A percentile compares a stretch with the other conserved stretches of the same genome.
Evolutionary conservation across 2,113 vertebrate species (phyloP).

Genomic region (Diadophis punctatus): DNA sequence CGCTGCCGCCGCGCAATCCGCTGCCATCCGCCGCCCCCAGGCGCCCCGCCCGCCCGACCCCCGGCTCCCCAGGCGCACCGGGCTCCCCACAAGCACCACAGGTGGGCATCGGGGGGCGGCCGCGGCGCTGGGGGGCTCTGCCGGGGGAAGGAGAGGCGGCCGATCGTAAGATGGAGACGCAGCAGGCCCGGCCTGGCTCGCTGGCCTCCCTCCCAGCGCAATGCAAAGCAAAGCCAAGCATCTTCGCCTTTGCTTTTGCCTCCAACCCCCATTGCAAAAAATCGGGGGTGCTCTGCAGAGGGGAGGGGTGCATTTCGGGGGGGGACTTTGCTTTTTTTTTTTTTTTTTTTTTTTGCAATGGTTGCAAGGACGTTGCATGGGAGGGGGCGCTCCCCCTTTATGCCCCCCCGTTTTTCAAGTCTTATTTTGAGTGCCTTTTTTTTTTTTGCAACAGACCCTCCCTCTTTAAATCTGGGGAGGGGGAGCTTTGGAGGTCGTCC

Average conservation of each 20-base stretch:
- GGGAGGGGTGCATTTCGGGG: neutral
- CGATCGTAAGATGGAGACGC: neutral
- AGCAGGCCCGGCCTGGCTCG: neutral
- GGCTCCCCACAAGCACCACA: conserved; percentile 63
- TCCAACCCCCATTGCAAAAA: neutral
- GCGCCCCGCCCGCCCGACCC: conserved; percentile 39
- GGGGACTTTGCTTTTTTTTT: neutral
- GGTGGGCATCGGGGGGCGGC: conserved; percentile 56
- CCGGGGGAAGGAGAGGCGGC: conserved; percentile 3
- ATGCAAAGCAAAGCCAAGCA: neutral
- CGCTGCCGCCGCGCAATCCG: conserved; percentile 35
- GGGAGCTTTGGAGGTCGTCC: neutral
- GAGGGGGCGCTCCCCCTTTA: neutral
- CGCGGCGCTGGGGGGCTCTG: conserved; percentile 33
- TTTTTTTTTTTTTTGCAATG: neutral
- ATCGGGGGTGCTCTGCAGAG: neutral
- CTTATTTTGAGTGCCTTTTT: too few relatives aligned
- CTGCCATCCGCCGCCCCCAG: conserved; percentile 64
- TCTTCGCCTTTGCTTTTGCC: neutral
- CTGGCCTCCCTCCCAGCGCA: neutral
- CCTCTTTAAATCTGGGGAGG: neutral
- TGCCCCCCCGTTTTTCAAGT: neutral
- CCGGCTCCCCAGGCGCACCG: conserved; percentile 53
- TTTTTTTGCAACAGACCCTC: neutral
- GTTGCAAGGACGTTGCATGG: conserved; percentile 1